A percentile compares a stretch with the other conserved stretches of the same genome.
These are phyloP conservation scores for Tridacna crocea DNA, from an alignment of 2,888 invertebrate genomes.

Conservation along the genomic window DNA sequence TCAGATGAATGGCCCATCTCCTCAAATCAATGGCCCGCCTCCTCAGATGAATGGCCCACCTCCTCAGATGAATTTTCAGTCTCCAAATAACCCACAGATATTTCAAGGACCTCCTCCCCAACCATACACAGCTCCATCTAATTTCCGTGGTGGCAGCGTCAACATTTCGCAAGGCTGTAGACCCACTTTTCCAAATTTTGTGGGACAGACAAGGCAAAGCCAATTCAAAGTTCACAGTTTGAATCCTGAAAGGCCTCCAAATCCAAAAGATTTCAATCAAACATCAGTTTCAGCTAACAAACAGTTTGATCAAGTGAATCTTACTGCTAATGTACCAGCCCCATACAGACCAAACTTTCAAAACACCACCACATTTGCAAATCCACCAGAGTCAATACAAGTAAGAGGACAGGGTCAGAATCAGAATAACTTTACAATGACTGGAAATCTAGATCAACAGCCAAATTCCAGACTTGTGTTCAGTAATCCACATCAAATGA, in stretches of 20 bases:
- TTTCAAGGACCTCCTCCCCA: background rate
- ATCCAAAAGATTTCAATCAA: background rate
- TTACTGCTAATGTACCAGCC: background rate
- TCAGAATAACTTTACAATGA: background rate
- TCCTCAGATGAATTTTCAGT: too few relatives aligned
- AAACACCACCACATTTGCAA: background rate
- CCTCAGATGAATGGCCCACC: too few relatives aligned
- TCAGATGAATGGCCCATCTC: too few relatives aligned
- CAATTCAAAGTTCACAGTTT: conserved; percentile 14
- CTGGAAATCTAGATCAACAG: background rate
- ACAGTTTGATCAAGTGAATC: background rate
- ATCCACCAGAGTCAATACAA: background rate
- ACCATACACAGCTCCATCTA: background rate
- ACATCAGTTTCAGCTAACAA: background rate
- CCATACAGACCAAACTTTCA: background rate
- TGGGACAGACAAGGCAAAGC: background rate
- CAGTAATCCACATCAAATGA: background rate
- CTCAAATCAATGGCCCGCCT: too few relatives aligned
- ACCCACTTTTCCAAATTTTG: background rate
- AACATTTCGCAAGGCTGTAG: background rate
- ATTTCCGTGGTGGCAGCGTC: background rate
- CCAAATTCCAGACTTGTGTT: background rate
- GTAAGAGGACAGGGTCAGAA: background rate
- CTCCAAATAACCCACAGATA: background rate
- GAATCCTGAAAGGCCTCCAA: background rate